Evolutionary conservation across 2,797 vertebrate species (phyloP), one percentile per base, ranked within the genome.

Genomic region (Cyclopterus lumpus): DNA sequence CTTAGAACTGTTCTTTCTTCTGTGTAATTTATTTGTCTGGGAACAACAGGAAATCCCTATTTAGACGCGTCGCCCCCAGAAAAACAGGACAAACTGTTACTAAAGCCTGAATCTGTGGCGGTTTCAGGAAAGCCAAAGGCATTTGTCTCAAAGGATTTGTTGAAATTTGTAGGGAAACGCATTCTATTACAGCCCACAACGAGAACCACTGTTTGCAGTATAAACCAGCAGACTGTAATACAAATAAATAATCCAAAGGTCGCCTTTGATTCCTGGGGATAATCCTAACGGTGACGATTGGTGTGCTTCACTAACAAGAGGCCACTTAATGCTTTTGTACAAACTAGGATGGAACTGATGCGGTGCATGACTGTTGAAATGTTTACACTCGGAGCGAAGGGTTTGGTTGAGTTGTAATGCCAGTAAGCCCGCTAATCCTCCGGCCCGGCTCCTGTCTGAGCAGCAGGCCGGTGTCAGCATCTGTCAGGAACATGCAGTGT

Each of bases 11-110:
- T 66, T 81, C 12, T 74, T 83, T 80, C 61, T 58, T 22, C 46
- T 46, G 65, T 75, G 58, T 75, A 70, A 90, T 91, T 88, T 91
- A 90, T 93, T 93, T 91, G 81, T 91, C 80, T 86, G 80, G 84
- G 83, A 89, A 91, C 83, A 91, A 92, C 92, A 94, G 93, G 93
- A 93, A 94, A 89, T 94, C 89, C 90, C 81, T 88, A 91, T 94
- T 94, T 93, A 89, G 84, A 92, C 18, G 36, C 24, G 2, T 51
- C 15, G 14, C 88, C 91, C 85, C 83, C 77, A 89, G 82, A 80
- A 86, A 87, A 86, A 79, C 71, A 76, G 80, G 86, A 88, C 80
- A 88, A 81, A 84, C 80, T 73, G 67, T 73, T 77, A 80, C 76
- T 76, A 68, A 73, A 83, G 71, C 61, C 69, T 18, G 7, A 83